These are phyloP conservation scores for Leptocoma aspasia DNA, from an alignment of 2,113 vertebrate species.

Conservation along the genomic window DNA sequence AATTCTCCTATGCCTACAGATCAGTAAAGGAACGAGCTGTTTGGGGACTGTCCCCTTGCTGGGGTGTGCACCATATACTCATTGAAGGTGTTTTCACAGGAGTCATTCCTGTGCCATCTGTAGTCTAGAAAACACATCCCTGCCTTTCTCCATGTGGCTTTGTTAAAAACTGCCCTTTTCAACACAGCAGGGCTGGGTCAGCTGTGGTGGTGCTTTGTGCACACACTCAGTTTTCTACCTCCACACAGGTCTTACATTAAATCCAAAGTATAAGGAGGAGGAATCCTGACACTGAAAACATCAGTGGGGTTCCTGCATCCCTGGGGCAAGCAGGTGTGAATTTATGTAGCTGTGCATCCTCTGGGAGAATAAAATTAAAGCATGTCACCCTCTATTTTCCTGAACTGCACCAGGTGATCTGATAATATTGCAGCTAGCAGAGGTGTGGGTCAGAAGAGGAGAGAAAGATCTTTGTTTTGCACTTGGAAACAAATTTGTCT, in stretches of 20 bases:
- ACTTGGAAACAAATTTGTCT: background rate
- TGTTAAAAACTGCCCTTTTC: background rate
- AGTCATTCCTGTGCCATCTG: background rate
- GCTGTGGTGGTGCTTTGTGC: background rate
- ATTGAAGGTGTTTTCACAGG: background rate
- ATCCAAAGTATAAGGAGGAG: background rate
- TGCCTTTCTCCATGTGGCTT: fast-evolving
- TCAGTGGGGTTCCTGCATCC: background rate
- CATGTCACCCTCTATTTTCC: background rate
- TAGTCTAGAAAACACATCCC: background rate
- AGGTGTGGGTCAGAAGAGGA: background rate
- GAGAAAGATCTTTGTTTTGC: background rate
- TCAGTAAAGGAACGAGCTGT: background rate
- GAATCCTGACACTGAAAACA: background rate
- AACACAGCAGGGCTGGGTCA: background rate
- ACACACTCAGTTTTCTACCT: background rate
- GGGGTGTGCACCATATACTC: fast-evolving
- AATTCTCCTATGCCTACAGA: background rate
- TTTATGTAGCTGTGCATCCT: background rate
- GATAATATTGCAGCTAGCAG: too few relatives aligned
- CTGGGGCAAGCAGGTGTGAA: background rate
- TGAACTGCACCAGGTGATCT: background rate
- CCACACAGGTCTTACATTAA: background rate
- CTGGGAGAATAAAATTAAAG: background rate
- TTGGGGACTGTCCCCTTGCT: background rate